Evolutionary conservation across 2,888 invertebrate species (phyloP).

Genomic region (Cantharis rufa): DNA sequence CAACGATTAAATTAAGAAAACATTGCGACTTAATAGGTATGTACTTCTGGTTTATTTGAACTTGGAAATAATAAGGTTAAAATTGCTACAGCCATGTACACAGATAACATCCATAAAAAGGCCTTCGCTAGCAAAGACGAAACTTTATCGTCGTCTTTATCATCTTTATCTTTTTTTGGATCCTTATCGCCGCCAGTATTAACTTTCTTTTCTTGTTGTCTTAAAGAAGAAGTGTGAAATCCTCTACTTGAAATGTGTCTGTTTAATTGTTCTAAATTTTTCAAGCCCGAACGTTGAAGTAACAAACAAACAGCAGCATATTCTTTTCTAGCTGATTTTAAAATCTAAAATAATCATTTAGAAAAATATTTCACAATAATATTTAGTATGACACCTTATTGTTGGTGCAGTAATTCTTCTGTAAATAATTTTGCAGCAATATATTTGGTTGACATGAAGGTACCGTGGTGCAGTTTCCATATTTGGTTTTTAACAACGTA

Average conservation of each 20-base stretch:
- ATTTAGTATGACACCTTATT: not conserved
- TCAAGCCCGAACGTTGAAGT: slow-evolving; percentile 60
- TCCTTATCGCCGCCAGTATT: slow-evolving; percentile 37
- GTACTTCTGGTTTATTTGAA: slow-evolving; percentile 74
- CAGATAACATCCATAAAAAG: slow-evolving; percentile 78
- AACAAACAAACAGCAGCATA: slow-evolving; percentile 62
- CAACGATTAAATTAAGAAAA: not conserved
- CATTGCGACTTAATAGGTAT: slow-evolving; percentile 5
- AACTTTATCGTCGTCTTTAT: slow-evolving; percentile 72
- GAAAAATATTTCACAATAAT: not conserved
- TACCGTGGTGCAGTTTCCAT: not conserved
- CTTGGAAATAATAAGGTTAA: slow-evolving; percentile 73
- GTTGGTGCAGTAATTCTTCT: not conserved
- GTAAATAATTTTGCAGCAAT: not conserved
- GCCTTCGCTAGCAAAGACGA: slow-evolving; percentile 75
- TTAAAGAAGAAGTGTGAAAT: slow-evolving; percentile 42
- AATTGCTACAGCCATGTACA: slow-evolving; percentile 74
- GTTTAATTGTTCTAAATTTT: slow-evolving; percentile 48
- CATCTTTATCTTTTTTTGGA: slow-evolving; percentile 56
- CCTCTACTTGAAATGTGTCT: slow-evolving; percentile 38
- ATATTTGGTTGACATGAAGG: not conserved
- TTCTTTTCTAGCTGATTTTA: slow-evolving; percentile 53
- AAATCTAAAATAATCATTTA: slow-evolving; percentile 34
- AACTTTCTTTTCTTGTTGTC: slow-evolving; percentile 32
- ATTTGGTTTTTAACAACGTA: not conserved